Base-by-base conservation (phyloP, 2,113 vertebrate genomes). In the Dendropsophus ebraccatus region DNA sequence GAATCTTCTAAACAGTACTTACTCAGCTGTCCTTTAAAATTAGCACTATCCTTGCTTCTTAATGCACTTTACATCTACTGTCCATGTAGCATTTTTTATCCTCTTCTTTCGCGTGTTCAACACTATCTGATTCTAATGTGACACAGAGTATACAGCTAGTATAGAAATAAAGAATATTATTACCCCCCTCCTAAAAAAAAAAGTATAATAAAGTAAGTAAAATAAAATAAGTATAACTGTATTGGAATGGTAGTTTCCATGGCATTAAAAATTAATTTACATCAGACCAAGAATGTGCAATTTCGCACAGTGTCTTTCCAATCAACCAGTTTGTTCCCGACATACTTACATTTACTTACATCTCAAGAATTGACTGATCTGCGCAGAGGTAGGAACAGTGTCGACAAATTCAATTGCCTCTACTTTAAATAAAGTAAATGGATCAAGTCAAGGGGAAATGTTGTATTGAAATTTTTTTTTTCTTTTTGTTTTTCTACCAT, bases 341-440 rank as follows among this genome's bases (percentile, higher is more conserved):
- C 52, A 41, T 37, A 13, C 54, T 54, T 65, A 65, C 35, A 28
- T 10, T 65, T 80, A 80, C 32, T 62, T 80, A 58, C 54, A 62
- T 80, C 16, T 80, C 58, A 62, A 65, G 78, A 80, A 65, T 81
- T 65, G 78, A 81, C 35, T 81, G 32, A 45, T 62, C 56, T n/a
- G 2, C 28, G 37, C 7, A 32, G 56, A 81, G 47, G 78, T n/a
- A 65, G 13, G 35, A 45, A 62, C 35, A 62, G 77, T 80, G 77
- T 60, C 14, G 58, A 81, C 62, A 77, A 81, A 81, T 81, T 65
- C 37, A 81, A 81, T 81, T 81, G 41, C 52, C 37, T 81, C 56
- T 47, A 81, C 35, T 62, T 81, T 47, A 81, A 81, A 65, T 81
- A 41, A 81, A 81, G 47, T 65, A 81, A 81, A 65, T 81, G 28